These are phyloP conservation scores for Lordiphosa stackelbergi DNA, from an alignment of 1,140 invertebrate genomes.

Conservation along the genomic window DNA sequence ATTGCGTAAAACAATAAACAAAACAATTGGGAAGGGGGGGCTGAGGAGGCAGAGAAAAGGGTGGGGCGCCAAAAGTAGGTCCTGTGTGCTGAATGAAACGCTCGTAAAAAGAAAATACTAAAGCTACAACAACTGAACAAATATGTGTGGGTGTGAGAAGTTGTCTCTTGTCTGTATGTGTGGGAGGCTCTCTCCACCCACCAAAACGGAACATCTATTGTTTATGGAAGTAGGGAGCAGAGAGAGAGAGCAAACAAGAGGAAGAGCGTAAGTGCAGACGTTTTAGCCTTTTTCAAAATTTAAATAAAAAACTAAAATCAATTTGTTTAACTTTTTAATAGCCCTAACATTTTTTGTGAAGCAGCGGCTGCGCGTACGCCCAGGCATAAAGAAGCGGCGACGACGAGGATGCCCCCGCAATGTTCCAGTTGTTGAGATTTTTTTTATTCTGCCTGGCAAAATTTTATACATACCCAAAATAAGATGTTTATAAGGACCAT, in stretches of 20 bases:
- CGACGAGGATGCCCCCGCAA: constrained; percentile 52
- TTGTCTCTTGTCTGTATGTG: constrained; percentile 16
- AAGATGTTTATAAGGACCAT: constrained; percentile 84
- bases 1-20: constrained; percentile 45
- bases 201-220: constrained; percentile 59
- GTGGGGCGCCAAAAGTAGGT: constrained; percentile 42
- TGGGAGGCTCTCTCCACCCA: constrained; percentile 30
- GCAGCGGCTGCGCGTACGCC: too few species aligned
- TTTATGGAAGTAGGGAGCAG: constrained; percentile 49
- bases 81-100: constrained; percentile 15
- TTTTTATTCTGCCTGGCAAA: not conserved
- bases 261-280: not conserved
- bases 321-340: not conserved
- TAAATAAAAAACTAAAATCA: not conserved
- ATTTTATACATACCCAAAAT: constrained; percentile 82
- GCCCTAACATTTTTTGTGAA: too few species aligned
- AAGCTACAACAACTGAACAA: constrained; percentile 43
- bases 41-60: constrained; percentile 23
- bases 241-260: constrained; percentile 9
- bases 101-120: constrained; percentile 30
- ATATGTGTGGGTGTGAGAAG: constrained; percentile 37
- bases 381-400: not conserved
- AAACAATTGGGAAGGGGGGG: constrained; percentile 20
- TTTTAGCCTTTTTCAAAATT: constrained; percentile 2
- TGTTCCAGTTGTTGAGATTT: constrained; percentile 13